A percentile compares a stretch with the other conserved stretches of the same genome.
These are phyloP conservation scores for Ridgeia piscesae DNA, from an alignment of 1,140 invertebrate genomes.

Conservation along the genomic window DNA sequence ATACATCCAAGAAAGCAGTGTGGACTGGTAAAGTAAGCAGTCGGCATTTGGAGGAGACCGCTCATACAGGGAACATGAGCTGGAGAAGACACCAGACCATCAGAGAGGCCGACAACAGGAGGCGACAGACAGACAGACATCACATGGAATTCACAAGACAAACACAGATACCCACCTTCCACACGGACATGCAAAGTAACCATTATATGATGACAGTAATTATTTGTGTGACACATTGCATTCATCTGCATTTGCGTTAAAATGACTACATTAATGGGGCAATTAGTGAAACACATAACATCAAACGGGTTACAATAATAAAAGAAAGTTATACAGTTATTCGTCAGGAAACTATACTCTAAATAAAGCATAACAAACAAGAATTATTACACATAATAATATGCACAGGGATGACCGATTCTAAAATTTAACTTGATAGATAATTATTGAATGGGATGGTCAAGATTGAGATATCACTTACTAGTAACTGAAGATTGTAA, in stretches of 20 bases:
- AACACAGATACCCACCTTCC: neutral
- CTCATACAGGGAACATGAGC: neutral
- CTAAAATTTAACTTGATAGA: too few species aligned
- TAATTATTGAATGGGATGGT: too few species aligned
- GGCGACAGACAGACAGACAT: neutral
- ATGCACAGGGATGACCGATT: too few species aligned
- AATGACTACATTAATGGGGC: neutral
- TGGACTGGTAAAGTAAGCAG: neutral
- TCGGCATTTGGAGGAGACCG: neutral
- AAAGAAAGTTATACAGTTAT: too few species aligned
- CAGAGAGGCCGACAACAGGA: neutral
- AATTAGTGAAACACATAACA: neutral
- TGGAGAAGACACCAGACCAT: neutral
- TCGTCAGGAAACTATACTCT: too few species aligned
- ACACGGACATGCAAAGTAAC: neutral
- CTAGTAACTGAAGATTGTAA: too few species aligned
- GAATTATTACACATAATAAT: too few species aligned
- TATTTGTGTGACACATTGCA: neutral
- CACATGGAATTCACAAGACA: neutral
- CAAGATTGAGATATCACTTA: too few species aligned
- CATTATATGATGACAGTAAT: neutral
- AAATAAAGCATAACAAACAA: too few species aligned
- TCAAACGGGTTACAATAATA: neutral
- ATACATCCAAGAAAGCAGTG: neutral
- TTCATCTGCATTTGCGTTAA: neutral